These are phyloP conservation scores for Meda fulgida DNA, from an alignment of 2,797 vertebrate species.

Conservation along the genomic window DNA sequence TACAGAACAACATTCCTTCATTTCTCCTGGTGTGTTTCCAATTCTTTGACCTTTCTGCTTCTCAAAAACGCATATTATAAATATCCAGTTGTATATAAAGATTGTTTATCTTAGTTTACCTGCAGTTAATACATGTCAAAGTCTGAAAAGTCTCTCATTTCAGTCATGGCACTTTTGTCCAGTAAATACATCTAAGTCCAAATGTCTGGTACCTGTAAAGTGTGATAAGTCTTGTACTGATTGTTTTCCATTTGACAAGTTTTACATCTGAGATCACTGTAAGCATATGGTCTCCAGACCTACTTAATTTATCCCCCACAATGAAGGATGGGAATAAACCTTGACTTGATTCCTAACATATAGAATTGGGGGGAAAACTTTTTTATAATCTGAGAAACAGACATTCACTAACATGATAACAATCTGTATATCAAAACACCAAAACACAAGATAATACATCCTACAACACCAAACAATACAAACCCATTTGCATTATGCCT, in stretches of 20 bases:
- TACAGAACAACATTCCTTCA: not conserved
- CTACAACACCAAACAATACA: not conserved
- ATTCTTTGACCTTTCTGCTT: not conserved
- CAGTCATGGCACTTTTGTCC: not conserved
- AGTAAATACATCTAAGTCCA: slow-evolving; percentile 31
- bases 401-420: too few relatives aligned
- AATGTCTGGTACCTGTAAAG: slow-evolving; percentile 30
- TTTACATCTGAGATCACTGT: slow-evolving; percentile 17
- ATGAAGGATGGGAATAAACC: slow-evolving; percentile 9
- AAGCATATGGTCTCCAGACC: slow-evolving; percentile 53
- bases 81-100: not conserved
- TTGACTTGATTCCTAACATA: not conserved
- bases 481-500: not conserved
- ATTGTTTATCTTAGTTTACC: slow-evolving; percentile 14
- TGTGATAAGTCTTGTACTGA: slow-evolving; percentile 45
- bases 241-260: slow-evolving; percentile 47
- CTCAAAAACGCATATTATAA: not conserved
- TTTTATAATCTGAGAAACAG: too few relatives aligned
- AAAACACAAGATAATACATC: not conserved
- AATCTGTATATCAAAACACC: too few relatives aligned
- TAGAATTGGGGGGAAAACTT: not conserved
- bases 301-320: slow-evolving; percentile 52
- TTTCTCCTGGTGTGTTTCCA: not conserved
- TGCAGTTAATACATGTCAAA: not conserved
- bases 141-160: not conserved